These are phyloP conservation scores for Saturnia pavonia DNA, from an alignment of 2,888 invertebrate species.

Conservation along the genomic window DNA sequence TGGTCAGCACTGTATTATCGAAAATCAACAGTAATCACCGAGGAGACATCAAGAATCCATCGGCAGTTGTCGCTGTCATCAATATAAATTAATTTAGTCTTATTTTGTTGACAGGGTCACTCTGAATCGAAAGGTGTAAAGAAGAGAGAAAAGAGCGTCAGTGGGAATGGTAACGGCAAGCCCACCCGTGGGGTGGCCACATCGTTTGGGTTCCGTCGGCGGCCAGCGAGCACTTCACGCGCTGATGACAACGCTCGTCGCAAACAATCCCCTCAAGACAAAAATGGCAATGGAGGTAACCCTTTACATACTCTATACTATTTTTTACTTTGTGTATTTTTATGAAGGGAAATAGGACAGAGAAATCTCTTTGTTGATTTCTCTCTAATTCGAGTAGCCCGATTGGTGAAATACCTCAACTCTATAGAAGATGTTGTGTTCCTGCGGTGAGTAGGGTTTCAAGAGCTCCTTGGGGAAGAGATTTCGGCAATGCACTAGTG, in stretches of 20 bases:
- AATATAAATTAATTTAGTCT: neutral
- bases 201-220: constrained; percentile 91
- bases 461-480: no score
- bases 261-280: constrained; percentile 69
- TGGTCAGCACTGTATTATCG: no score
- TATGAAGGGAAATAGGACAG: no score
- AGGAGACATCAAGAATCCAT: neutral
- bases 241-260: constrained; percentile 72
- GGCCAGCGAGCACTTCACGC: constrained; percentile 77
- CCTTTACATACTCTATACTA: no score
- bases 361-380: no score
- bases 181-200: constrained; percentile 88
- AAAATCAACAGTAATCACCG: neutral
- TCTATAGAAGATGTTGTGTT: no score
- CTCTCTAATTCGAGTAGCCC: no score
- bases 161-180: constrained; percentile 71
- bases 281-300: constrained; percentile 76
- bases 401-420: no score
- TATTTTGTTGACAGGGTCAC: constrained; percentile 72
- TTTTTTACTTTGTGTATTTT: no score
- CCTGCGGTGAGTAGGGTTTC: no score
- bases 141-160: constrained; percentile 76
- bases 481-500: no score
- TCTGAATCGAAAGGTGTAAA: constrained; percentile 84
- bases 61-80: neutral